Conservation (phyloP, 2,113 vertebrate genomes). For the Rostratula benghalensis region DNA sequence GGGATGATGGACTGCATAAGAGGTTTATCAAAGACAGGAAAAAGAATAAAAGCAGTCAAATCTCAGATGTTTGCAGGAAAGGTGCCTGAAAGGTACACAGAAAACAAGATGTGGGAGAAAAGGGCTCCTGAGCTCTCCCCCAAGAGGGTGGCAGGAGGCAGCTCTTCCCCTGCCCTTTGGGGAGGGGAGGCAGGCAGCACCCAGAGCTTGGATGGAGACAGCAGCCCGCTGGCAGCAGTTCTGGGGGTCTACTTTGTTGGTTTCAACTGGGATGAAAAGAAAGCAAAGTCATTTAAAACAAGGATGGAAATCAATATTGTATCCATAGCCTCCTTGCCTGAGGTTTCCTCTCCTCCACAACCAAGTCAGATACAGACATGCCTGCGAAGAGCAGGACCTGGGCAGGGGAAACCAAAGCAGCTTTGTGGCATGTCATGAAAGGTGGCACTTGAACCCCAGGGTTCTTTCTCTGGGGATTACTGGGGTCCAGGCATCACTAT, state of each 20-base stretch:
- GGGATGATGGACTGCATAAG: conserved; percentile 5
- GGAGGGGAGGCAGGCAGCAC: not conserved
- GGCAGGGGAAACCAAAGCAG: not conserved
- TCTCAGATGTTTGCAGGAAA: not conserved
- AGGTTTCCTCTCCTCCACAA: not conserved
- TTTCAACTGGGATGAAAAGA: not conserved
- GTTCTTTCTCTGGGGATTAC: not conserved
- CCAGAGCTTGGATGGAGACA: not conserved
- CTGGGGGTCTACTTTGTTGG: not conserved
- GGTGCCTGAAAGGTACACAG: not conserved
- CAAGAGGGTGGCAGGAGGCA: not conserved
- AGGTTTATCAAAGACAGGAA: not conserved
- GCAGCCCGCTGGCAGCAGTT: not conserved
- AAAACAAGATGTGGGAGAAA: not conserved
- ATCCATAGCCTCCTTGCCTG: not conserved
- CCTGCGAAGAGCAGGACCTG: not conserved
- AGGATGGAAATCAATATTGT: not conserved
- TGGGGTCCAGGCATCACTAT: not conserved
- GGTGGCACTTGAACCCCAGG: not conserved
- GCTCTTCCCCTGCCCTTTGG: not conserved
- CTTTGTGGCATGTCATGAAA: not conserved
- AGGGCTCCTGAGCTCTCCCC: not conserved
- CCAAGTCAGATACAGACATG: not conserved
- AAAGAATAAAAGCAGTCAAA: not conserved
- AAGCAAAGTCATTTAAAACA: not conserved